Base-by-base conservation (phyloP, 2,113 vertebrate genomes). In the Pteruthius melanotis region DNA sequence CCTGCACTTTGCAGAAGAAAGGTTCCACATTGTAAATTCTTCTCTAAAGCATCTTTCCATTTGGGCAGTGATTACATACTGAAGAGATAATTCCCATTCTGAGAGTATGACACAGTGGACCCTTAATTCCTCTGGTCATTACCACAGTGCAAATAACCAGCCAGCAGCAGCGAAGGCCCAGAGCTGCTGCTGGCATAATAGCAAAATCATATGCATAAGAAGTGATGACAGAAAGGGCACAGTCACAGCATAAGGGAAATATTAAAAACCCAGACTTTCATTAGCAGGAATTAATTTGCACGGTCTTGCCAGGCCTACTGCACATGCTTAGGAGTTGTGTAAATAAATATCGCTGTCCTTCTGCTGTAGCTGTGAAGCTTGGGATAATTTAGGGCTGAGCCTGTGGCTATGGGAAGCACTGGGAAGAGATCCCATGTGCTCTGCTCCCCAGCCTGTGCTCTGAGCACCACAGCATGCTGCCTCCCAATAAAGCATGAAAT, bases 221-320 rank as follows among this genome's bases (percentile, higher is more conserved):
- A 81, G 22, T 50, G 68, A 49, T 77, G 76, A 92, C 59, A 91
- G 83, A 61, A 92, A 81, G 47, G 80, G 39, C 1, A 0, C 30
- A 66, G 47, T 54, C 65, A 74, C 71, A 87, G 44, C 50, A 66
- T 53, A 78, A 71, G 69, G 56, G 60, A 91, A 80, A 89, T 71
- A 93, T 54, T 83, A 68, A 83, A 92, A 26, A 2, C 0, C 15
- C 18, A 35, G 52, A 74, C 13, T 84, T 95, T 96, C 87, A 71
- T 95, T 94, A 90, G 23, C 63, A 77, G 56, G 74, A 93, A 77
- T 90, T 93, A 93, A 86, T 95, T 89, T 93, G 26, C 59, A 70
- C 0, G 0, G 35, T 83, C 76, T 68, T 89, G 39, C 77, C 80
- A 75, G 28, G 35, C 56, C 52, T 81, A 39, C 21, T 83, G 39